Evolutionary conservation across 1,140 invertebrate genomes (phyloP).

Genomic region (Euwallacea similis): DNA sequence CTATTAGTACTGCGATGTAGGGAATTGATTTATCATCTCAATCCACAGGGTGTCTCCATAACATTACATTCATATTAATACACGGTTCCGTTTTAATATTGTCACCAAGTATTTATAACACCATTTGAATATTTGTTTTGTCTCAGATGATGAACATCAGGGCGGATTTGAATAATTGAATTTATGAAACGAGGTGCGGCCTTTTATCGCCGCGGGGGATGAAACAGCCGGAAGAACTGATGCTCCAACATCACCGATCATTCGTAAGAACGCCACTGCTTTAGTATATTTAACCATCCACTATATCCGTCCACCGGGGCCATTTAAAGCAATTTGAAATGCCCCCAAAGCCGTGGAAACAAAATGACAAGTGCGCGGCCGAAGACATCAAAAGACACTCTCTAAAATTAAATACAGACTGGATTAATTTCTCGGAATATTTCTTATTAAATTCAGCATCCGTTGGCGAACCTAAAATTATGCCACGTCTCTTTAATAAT

Average conservation of each 20-base stretch:
- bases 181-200: background rate
- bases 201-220: no score
- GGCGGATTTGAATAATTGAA: constrained; percentile 45
- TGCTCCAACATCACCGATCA: no score
- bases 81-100: constrained; percentile 54
- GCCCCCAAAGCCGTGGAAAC: no score
- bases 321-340: no score
- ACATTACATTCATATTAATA: constrained; percentile 54
- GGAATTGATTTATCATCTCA: constrained; percentile 54
- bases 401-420: constrained; percentile 50
- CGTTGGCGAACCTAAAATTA: constrained; percentile 39
- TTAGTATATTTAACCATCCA: no score
- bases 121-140: constrained; percentile 51
- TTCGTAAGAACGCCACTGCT: no score
- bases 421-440: constrained; percentile 50
- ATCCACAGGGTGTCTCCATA: constrained; percentile 45
- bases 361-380: no score
- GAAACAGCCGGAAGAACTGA: no score
- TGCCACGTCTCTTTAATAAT: constrained; percentile 26
- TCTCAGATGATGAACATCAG: constrained; percentile 18
- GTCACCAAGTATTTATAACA: constrained; percentile 54
- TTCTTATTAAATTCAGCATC: constrained; percentile 46
- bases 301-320: no score
- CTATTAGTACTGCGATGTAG: constrained; percentile 53
- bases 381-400: constrained; percentile 45